Evolutionary conservation across 64 coral and sea anemone species (phyloP).

Genomic region (Stichodactyla mertensii): DNA sequence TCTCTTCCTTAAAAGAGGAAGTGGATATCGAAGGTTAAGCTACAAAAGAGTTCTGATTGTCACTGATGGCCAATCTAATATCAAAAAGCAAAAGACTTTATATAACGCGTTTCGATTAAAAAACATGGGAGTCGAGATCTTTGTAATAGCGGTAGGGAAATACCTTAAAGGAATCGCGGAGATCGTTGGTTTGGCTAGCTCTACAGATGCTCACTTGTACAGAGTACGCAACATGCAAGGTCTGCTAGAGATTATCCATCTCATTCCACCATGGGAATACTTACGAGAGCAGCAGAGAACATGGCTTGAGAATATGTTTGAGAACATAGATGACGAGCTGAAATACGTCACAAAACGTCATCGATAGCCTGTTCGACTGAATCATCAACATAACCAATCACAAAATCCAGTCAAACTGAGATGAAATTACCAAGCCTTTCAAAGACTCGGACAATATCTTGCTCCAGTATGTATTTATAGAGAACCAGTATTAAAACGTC

Average conservation of each 20-base stretch:
- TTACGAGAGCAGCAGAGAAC: slow-evolving; percentile 17
- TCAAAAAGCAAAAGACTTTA: slow-evolving; percentile 47
- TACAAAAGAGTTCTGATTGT: slow-evolving; percentile 58
- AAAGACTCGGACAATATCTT: background rate
- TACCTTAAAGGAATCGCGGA: slow-evolving; percentile 61
- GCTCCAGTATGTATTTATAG: background rate
- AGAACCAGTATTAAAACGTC: background rate
- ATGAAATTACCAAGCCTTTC: background rate
- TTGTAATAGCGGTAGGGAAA: slow-evolving; percentile 53
- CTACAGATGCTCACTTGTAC: slow-evolving; percentile 69
- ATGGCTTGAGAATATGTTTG: slow-evolving; percentile 29
- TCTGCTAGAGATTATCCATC: slow-evolving; percentile 21
- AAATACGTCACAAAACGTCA: slow-evolving; percentile 17
- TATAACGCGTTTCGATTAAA: slow-evolving; percentile 45
- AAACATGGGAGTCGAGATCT: slow-evolving; percentile 52
- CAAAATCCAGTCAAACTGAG: background rate
- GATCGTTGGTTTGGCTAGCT: slow-evolving; percentile 65
- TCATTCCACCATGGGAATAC: slow-evolving; percentile 56
- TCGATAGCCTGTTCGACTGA: background rate
- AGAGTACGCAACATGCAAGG: slow-evolving; percentile 36
- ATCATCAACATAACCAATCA: background rate
- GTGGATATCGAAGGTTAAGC: slow-evolving; percentile 27
- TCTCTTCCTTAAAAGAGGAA: slow-evolving; percentile 28
- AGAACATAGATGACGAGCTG: background rate
- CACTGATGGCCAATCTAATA: slow-evolving; percentile 61